Conservation (phyloP, 2,113 vertebrate species). For the human (Homo sapiens) region GRCh38 chr19:4424001-4424500, state of each 20-base stretch:
- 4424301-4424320: not conserved
- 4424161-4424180: not conserved
- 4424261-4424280: not conserved
- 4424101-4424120: not conserved
- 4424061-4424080: not conserved
- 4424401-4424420: not conserved
- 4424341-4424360: not conserved
- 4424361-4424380: not conserved
- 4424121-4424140: not conserved
- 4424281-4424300: not conserved
- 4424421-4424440: fast-evolving
- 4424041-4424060: not conserved
- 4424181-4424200: not conserved
- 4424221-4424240: not conserved
- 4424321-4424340: fast-evolving
- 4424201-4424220: not conserved
- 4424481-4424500: no score
- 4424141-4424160: not conserved
- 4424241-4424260: not conserved
- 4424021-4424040: not conserved
- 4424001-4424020: not conserved
- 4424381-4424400: not conserved
- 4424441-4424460: not conserved
- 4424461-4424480: not conserved
- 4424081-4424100: not conserved